phyloP scores from a whole-genome alignment of 64 coral and sea anemone genomes.

The Trachythela sp. region DNA sequence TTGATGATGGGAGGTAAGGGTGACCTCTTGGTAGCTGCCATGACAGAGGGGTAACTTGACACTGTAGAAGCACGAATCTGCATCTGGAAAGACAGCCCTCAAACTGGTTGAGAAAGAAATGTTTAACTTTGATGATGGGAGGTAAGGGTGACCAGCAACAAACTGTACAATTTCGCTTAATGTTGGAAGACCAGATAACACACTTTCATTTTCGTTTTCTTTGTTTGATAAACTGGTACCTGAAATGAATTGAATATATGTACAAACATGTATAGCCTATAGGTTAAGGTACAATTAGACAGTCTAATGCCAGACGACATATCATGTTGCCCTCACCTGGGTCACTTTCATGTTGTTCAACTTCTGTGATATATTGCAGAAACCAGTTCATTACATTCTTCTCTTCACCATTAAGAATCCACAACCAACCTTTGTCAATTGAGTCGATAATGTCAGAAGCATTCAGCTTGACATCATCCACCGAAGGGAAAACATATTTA shows the following conservation, averaged over 20 bases:
- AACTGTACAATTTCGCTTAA: constrained; percentile 36
- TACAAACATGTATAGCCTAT: neutral
- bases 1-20: constrained; percentile 29
- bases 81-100: neutral
- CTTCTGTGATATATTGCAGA: constrained; percentile 4
- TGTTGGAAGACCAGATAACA: constrained; percentile 34
- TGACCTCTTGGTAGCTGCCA: constrained; percentile 37
- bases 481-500: constrained; percentile 10
- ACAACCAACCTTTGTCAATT: neutral
- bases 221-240: neutral
- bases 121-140: constrained; percentile 19
- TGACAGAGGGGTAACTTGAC: neutral
- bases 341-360: neutral
- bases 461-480: neutral
- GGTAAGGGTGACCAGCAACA: constrained; percentile 41
- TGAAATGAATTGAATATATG: too few species aligned
- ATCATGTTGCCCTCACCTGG: neutral
- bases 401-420: neutral
- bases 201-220: constrained; percentile 10
- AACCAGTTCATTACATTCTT: constrained; percentile 13
- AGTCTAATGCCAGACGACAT: neutral
- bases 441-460: neutral
- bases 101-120: constrained; percentile 20
- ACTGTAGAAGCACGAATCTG: constrained; percentile 30
- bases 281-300: neutral